A percentile compares a stretch with the other conserved stretches of the same genome.
Evolutionary conservation across 2,113 vertebrate genomes (phyloP).

Genomic region (Chrysemys picta): DNA sequence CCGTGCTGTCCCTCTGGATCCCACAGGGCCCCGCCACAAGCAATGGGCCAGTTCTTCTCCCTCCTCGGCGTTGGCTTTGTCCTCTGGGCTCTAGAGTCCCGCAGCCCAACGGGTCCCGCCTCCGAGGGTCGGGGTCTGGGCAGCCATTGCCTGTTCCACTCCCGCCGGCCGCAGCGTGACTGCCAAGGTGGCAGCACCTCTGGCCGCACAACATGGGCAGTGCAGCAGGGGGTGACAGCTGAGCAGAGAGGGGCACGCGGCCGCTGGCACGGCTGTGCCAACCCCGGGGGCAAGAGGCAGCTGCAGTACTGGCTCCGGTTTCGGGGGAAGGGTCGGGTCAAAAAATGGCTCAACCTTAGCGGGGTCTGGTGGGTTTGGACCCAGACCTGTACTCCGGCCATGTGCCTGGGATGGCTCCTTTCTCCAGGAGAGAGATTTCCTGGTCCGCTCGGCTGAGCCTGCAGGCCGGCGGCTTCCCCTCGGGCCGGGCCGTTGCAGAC

Average conservation of each 20-base stretch:
- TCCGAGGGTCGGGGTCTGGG: neutral
- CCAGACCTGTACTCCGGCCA: no score
- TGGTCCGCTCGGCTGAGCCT: fast-evolving
- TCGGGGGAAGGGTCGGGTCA: neutral
- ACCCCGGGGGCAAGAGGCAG: neutral
- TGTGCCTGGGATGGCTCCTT: neutral
- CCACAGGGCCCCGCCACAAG: no score
- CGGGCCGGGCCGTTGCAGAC: fast-evolving
- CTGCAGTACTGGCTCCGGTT: neutral
- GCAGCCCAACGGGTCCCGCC: no score
- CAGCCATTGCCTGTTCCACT: neutral
- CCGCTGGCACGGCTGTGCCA: neutral
- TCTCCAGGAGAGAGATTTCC: neutral
- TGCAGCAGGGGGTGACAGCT: no score
- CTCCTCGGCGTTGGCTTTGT: neutral
- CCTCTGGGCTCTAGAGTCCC: no score
- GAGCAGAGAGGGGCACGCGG: neutral
- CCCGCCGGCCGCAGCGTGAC: neutral
- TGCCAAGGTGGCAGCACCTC: no score
- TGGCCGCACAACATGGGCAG: no score
- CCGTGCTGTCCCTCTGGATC: neutral
- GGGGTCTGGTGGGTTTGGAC: neutral
- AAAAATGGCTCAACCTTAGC: neutral
- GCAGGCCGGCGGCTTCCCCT: fast-evolving
- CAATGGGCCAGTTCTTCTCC: neutral